Percentiles rank a stretch among this genome's conserved stretches.
Evolutionary conservation across 2,888 invertebrate species (phyloP).

Genomic region (Caenorhabditis drosophilae): DNA sequence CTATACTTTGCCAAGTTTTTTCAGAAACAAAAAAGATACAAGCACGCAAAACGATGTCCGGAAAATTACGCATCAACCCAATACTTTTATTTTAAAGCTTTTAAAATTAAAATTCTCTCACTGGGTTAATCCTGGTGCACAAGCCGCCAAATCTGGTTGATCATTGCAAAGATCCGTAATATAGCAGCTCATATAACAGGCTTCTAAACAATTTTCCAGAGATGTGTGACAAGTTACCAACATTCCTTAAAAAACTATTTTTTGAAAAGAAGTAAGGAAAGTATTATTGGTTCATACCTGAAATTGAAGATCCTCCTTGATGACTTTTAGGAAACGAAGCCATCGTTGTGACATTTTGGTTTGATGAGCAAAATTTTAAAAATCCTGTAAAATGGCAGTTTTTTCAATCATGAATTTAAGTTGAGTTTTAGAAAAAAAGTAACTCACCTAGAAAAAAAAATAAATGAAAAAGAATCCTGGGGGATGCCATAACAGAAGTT

Average conservation of each 20-base stretch:
- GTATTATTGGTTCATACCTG: slow-evolving; percentile 7
- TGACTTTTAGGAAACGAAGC: not conserved
- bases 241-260: slow-evolving; percentile 28
- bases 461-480: too few species aligned
- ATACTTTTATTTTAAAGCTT: too few species aligned
- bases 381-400: not conserved
- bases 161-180: slow-evolving; percentile 53
- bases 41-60: too few species aligned
- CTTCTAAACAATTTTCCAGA: slow-evolving; percentile 48
- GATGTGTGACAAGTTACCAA: slow-evolving; percentile 44
- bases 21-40: too few species aligned
- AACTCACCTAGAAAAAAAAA: too few species aligned
- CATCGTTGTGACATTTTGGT: not conserved
- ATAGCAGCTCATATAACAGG: slow-evolving; percentile 53
- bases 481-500: too few species aligned
- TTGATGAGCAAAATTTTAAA: slow-evolving; percentile 1
- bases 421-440: too few species aligned
- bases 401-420: too few species aligned
- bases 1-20: too few species aligned
- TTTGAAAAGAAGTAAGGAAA: not conserved
- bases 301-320: slow-evolving; percentile 24
- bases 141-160: slow-evolving; percentile 41
- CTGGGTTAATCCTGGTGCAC: slow-evolving; percentile 49
- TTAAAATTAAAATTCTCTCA: slow-evolving; percentile 31
- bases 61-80: too few species aligned